phyloP scores from a whole-genome alignment of 1,140 invertebrate genomes.

The Diabrotica virgifera region DNA sequence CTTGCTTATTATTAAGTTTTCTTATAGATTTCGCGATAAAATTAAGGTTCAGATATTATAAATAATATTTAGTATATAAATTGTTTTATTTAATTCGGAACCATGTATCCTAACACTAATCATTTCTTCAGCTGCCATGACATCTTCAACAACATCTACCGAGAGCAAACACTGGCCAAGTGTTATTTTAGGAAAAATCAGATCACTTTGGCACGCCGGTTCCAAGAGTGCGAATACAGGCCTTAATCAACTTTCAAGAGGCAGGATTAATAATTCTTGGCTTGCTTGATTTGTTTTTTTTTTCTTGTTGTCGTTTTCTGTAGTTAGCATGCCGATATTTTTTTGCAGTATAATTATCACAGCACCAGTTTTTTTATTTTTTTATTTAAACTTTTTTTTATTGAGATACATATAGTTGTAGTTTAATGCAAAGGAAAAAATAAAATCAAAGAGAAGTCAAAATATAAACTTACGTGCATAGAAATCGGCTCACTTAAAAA shows the following conservation, averaged over 20 bases:
- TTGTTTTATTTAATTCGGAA: too few species aligned
- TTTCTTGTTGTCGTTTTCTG: constrained; percentile 21
- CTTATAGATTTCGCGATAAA: too few species aligned
- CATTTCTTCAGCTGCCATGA: constrained; percentile 37
- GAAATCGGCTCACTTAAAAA: too few species aligned
- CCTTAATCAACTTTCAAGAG: constrained; percentile 70
- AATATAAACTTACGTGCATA: too few species aligned
- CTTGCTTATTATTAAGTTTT: too few species aligned
- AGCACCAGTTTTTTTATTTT: constrained; percentile 1
- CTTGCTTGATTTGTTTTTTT: constrained; percentile 18
- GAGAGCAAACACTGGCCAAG: constrained; percentile 67
- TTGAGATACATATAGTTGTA: neutral
- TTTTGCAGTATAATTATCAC: neutral
- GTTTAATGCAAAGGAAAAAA: too few species aligned
- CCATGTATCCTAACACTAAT: neutral
- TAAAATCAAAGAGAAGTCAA: too few species aligned
- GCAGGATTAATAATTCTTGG: constrained; percentile 46
- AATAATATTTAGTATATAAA: too few species aligned
- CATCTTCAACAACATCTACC: constrained; percentile 55
- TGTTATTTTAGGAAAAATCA: constrained; percentile 79
- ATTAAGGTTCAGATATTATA: too few species aligned
- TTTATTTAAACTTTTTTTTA: neutral
- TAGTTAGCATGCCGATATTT: constrained; percentile 24
- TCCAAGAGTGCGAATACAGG: constrained; percentile 65
- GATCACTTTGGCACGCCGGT: constrained; percentile 76